Percentiles rank a stretch among this genome's conserved stretches.
Conservation (phyloP, 2,113 vertebrate species). For the Sander vitreus region DNA sequence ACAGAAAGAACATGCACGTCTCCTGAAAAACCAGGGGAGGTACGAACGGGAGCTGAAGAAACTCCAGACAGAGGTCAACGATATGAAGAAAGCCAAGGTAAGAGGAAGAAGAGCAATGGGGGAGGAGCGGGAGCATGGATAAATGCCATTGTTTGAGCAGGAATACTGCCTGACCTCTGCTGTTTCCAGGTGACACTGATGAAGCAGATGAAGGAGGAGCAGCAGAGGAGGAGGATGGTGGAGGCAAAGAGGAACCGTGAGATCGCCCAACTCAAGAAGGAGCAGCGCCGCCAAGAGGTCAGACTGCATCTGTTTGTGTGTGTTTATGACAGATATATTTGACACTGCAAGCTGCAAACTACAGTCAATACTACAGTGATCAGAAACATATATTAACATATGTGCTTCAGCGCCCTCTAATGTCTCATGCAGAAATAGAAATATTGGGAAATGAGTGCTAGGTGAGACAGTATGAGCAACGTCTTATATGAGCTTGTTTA, state of each 20-base stretch:
- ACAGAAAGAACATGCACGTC: slow-evolving; percentile 94
- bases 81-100: slow-evolving; percentile 99
- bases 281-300: slow-evolving; percentile 93
- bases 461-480: not conserved
- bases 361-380: not conserved
- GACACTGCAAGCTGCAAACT: not conserved
- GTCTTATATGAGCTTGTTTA: not conserved
- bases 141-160: not conserved
- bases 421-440: not conserved
- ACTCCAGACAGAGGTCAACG: slow-evolving; percentile 92
- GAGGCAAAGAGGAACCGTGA: slow-evolving; percentile 96
- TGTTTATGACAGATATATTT: not conserved
- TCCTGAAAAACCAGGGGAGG: slow-evolving; percentile 96
- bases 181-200: slow-evolving; percentile 90
- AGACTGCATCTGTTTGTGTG: slow-evolving; percentile 1
- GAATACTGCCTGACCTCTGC: not conserved
- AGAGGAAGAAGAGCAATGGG: not conserved
- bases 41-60: slow-evolving; percentile 96
- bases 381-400: not conserved
- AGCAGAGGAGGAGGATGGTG: slow-evolving; percentile 91
- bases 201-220: slow-evolving; percentile 99
- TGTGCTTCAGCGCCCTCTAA: not conserved
- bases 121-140: not conserved
- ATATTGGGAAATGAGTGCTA: slow-evolving; percentile 1
- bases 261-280: slow-evolving; percentile 96